Base-by-base conservation (phyloP, 1,140 invertebrate genomes). In the Brachionus angularis region DNA sequence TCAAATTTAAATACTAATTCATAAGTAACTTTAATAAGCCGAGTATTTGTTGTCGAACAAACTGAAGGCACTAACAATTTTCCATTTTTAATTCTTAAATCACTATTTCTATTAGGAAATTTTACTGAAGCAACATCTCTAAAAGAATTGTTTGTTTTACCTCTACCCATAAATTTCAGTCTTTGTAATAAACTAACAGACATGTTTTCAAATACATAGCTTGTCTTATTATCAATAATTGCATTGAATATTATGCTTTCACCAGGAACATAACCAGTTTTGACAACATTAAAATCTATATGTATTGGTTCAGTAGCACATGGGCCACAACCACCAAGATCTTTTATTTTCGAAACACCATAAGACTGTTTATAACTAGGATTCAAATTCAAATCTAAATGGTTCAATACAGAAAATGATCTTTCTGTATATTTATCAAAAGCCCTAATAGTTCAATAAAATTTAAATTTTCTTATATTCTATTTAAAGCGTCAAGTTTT, bases 361-460 rank as follows among this genome's bases (percentile, higher is more conserved):
- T 47, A 50, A 3, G 62, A 14, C 21, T 67, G 62, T 47, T 5
- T 16, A 10, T 47, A 4, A 7, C 16, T 46, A 3, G 39, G 75
- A 42, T 76, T 73, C 5, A 49, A 70, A 58, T 79, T 80, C 36
- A 81, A 71, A 72, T 81, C 79, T 18, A 80, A 52, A 12, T 76
- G 75, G 34, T 72, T 76, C 21, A 79, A 53, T 12, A 81, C 77
- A n/a, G 75, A 77, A 72, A 79, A 80, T 2, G 77, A 74, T 23
- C 74, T 74, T 72, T 78, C 75, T 0, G 75, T 75, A 7, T 76
- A 74, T 18, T 77, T 72, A 61, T 78, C 74, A 53, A 75, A 73
- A 27, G 62, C 62, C 62, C 62, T 67, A 25, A 16, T 14, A 46
- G 16, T 8, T 31, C 18, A 50, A 46, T 16, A 12, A 36, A 29